A percentile compares a stretch with the other conserved stretches of the same genome.
Evolutionary conservation across 2,797 vertebrate genomes (phyloP).

Genomic region (Argya squamiceps): DNA sequence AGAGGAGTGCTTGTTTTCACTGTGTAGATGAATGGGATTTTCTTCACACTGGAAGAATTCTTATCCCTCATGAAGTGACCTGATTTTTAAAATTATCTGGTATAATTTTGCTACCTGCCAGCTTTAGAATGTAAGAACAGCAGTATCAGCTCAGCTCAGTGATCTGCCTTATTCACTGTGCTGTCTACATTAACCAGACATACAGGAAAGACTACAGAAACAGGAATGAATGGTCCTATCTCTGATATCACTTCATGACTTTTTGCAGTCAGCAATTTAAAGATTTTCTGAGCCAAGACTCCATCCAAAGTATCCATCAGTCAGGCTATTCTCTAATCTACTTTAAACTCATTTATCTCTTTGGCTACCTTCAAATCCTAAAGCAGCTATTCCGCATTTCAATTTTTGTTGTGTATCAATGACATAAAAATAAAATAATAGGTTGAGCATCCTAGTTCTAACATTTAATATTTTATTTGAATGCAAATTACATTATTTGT

Average conservation of each 20-base stretch:
- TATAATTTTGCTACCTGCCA: background rate
- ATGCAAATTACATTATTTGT: slow-evolving; percentile 47
- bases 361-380: background rate
- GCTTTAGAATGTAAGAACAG: background rate
- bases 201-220: background rate
- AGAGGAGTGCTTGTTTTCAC: background rate
- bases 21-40: background rate
- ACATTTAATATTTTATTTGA: slow-evolving; percentile 23
- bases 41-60: background rate
- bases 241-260: background rate
- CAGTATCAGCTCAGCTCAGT: background rate
- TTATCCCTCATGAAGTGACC: background rate
- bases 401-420: background rate
- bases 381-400: background rate
- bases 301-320: background rate
- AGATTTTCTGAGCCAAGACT: background rate
- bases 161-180: background rate
- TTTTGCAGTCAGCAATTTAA: background rate
- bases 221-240: background rate
- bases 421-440: slow-evolving; percentile 15
- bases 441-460: background rate
- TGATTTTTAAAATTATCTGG: slow-evolving; percentile 25
- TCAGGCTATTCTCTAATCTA: background rate
- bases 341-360: background rate
- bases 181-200: background rate